Percentiles rank a stretch among this genome's conserved stretches.
Evolutionary conservation across 2,797 vertebrate genomes (phyloP).

Genomic region (Otus scops): DNA sequence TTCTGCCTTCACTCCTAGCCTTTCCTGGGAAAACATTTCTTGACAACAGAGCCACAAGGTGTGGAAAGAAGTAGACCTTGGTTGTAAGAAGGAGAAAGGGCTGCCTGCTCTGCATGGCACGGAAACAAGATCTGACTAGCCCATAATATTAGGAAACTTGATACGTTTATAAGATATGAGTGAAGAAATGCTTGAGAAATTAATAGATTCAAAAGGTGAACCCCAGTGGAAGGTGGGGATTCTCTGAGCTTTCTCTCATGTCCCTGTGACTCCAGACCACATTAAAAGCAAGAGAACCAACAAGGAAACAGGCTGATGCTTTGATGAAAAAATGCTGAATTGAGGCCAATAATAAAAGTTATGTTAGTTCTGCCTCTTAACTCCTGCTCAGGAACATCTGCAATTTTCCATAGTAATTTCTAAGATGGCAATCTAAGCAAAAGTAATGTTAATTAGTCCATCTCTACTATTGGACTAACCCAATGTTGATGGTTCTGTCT

Average conservation of each 20-base stretch:
- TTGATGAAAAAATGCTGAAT: not conserved
- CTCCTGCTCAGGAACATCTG: not conserved
- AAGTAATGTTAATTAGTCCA: not conserved
- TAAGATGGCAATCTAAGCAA: not conserved
- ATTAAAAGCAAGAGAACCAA: not conserved
- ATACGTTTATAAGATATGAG: not conserved
- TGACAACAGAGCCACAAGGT: not conserved
- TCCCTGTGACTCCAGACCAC: not conserved
- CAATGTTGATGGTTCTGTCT: not conserved
- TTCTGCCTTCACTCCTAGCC: not conserved
- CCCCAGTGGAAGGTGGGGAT: not conserved
- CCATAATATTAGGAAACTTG: not conserved
- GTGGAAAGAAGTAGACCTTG: not conserved
- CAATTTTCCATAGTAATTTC: not conserved
- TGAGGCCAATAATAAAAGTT: not conserved
- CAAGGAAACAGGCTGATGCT: not conserved
- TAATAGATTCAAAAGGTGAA: not conserved
- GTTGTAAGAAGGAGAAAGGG: not conserved
- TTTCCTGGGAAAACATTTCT: not conserved
- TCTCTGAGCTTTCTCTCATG: not conserved
- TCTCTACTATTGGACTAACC: not conserved
- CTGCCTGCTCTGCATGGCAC: not conserved
- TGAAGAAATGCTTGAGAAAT: not conserved
- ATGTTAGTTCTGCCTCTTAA: not conserved
- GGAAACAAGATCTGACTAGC: not conserved